Percentiles rank a stretch among this genome's conserved stretches.
Conservation (phyloP, 2,888 invertebrate species). For the Scelioninae gen. 1 region DNA sequence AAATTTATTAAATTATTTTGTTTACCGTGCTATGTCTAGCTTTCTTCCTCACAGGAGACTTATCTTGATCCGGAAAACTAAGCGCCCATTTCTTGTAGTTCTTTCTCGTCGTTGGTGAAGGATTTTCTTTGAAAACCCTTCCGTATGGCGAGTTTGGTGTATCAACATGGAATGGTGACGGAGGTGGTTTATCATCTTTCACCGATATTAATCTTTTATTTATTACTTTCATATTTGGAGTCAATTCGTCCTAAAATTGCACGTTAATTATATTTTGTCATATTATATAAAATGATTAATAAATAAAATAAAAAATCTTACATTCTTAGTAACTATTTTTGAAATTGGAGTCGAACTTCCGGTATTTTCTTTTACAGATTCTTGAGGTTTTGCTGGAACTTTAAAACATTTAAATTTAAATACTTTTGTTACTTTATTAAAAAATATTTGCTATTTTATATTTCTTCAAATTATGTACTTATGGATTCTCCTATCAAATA, state of each 20-base stretch:
- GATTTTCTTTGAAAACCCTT: slow-evolving; percentile 84
- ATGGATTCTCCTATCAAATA: slow-evolving; percentile 87
- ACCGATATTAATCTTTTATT: slow-evolving; percentile 78
- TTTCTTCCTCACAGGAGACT: slow-evolving; percentile 78
- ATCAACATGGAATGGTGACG: slow-evolving; percentile 83
- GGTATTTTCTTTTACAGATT: slow-evolving; percentile 9
- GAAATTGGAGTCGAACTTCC: neutral
- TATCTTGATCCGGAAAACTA: slow-evolving; percentile 83
- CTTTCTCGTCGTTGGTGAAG: slow-evolving; percentile 85
- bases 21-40: slow-evolving; percentile 83
- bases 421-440: too few relatives aligned
- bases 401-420: neutral
- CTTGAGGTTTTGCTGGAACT: slow-evolving; percentile 17
- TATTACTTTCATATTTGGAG: slow-evolving; percentile 75
- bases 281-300: neutral
- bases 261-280: neutral
- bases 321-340: too few relatives aligned
- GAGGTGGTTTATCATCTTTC: slow-evolving; percentile 79
- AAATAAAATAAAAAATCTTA: neutral
- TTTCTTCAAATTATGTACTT: slow-evolving; percentile 68
- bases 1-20: slow-evolving; percentile 5
- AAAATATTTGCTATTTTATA: neutral
- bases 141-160: slow-evolving; percentile 87
- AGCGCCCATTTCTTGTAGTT: slow-evolving; percentile 85
- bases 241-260: slow-evolving; percentile 28